Evolutionary conservation across 2,888 invertebrate genomes (phyloP).

Genomic region (Caenorhabditis plicata): DNA sequence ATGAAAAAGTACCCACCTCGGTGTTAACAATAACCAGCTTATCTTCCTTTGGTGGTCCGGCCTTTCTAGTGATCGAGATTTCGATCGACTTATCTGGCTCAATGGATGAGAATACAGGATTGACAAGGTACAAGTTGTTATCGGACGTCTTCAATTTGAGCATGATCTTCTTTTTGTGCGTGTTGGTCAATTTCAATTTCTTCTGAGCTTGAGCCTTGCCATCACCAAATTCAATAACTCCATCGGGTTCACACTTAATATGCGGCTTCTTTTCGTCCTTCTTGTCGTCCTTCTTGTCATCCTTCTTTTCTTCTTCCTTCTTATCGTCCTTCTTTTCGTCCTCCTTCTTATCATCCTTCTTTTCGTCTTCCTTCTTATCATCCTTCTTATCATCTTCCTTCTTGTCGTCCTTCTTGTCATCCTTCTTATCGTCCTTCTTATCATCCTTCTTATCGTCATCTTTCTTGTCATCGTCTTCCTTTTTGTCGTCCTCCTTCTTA

Average conservation of each 20-base stretch:
- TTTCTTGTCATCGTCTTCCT: not conserved
- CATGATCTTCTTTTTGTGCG: not conserved
- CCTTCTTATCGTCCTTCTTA: not conserved
- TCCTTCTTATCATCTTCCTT: not conserved
- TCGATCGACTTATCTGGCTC: not conserved
- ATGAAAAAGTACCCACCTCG: not conserved
- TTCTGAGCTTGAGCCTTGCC: not conserved
- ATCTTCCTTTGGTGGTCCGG: not conserved
- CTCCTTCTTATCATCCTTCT: not conserved
- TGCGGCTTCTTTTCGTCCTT: not conserved
- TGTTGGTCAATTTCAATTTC: not conserved
- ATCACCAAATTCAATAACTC: not conserved
- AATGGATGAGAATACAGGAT: not conserved
- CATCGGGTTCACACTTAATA: not conserved
- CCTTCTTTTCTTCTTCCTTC: not conserved
- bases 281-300: not conserved
- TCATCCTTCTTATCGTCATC: not conserved
- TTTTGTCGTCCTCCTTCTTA: not conserved
- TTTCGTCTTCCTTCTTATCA: slow-evolving; percentile 2
- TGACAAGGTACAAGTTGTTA: not conserved
- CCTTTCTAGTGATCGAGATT: not conserved
- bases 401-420: not conserved
- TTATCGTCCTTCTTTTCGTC: not conserved
- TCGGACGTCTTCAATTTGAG: not conserved
- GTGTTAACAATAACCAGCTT: not conserved